Conservation (phyloP, 2,797 vertebrate species). For the Chiroxiphia lanceolata region DNA sequence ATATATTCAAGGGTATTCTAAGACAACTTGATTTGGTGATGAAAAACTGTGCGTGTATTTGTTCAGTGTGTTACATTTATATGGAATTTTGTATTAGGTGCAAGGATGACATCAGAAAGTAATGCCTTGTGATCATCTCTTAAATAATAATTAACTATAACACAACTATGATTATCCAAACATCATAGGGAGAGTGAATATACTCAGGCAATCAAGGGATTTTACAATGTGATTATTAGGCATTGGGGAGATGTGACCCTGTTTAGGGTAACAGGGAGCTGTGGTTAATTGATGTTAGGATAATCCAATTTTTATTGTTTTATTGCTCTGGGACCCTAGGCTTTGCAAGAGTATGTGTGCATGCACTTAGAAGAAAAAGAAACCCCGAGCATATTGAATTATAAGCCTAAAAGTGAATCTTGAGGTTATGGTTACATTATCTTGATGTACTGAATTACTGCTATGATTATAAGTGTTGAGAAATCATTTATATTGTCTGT, state of each 20-base stretch:
- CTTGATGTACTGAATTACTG: conserved; percentile 14
- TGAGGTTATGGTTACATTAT: not conserved
- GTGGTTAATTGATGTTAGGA: conserved; percentile 41
- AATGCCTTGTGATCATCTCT: not conserved
- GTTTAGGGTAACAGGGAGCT: conserved; percentile 18
- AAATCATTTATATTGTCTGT: conserved; percentile 37
- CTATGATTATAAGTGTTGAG: not conserved
- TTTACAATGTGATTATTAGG: conserved; percentile 48
- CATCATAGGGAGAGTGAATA: not conserved
- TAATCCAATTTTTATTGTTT: conserved; percentile 36
- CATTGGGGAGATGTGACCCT: conserved; percentile 3
- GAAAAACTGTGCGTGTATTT: not conserved
- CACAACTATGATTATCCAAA: not conserved
- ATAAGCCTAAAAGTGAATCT: not conserved
- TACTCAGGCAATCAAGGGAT: conserved; percentile 23
- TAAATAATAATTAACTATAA: conserved; percentile 44
- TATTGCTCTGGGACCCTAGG: not conserved
- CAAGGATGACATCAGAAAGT: not conserved
- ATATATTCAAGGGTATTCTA: not conserved
- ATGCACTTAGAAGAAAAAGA: not conserved
- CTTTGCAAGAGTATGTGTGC: not conserved
- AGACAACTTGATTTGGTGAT: not conserved
- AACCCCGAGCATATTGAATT: not conserved
- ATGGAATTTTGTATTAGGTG: not conserved
- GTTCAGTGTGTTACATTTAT: not conserved